Evolutionary conservation across 2,888 invertebrate genomes (phyloP).

Genomic region (Smittia sp.): DNA sequence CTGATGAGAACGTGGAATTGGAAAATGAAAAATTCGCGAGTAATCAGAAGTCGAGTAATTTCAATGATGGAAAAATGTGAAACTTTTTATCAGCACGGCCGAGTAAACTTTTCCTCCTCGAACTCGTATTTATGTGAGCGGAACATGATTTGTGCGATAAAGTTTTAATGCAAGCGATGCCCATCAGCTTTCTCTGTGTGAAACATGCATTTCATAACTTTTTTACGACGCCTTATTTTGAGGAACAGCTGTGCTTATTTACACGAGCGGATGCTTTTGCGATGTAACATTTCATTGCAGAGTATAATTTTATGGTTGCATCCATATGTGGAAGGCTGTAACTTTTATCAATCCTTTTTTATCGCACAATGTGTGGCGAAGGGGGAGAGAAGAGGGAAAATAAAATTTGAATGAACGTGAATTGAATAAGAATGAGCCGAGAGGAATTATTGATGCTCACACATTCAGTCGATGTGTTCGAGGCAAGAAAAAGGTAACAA

Average conservation of each 20-base stretch:
- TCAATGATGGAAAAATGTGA: slow-evolving; percentile 31
- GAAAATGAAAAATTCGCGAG: not conserved
- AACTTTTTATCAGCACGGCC: slow-evolving; percentile 3
- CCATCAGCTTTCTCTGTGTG: too few relatives aligned
- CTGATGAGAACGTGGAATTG: not conserved
- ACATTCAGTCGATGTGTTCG: too few relatives aligned
- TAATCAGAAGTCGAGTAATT: slow-evolving; percentile 3
- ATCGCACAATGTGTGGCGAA: slow-evolving; percentile 14
- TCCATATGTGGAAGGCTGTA: slow-evolving; percentile 24
- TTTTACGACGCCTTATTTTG: not conserved
- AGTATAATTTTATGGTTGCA: slow-evolving; percentile 2
- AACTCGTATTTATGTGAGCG: too few relatives aligned
- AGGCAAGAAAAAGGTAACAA: too few relatives aligned
- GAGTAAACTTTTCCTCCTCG: not conserved
- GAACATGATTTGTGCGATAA: too few relatives aligned
- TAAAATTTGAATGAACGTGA: slow-evolving; percentile 35
- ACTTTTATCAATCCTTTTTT: slow-evolving; percentile 38
- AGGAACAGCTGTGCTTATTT: slow-evolving; percentile 9
- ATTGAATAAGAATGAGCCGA: slow-evolving; percentile 19
- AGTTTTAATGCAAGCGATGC: too few relatives aligned
- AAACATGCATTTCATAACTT: slow-evolving; percentile 5
- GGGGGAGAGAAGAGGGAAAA: not conserved
- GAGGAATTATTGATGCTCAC: not conserved
- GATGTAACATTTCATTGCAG: not conserved
- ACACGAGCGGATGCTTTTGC: not conserved